These are phyloP conservation scores for Harpalus rufipes DNA, from an alignment of 2,888 invertebrate genomes.

Conservation along the genomic window DNA sequence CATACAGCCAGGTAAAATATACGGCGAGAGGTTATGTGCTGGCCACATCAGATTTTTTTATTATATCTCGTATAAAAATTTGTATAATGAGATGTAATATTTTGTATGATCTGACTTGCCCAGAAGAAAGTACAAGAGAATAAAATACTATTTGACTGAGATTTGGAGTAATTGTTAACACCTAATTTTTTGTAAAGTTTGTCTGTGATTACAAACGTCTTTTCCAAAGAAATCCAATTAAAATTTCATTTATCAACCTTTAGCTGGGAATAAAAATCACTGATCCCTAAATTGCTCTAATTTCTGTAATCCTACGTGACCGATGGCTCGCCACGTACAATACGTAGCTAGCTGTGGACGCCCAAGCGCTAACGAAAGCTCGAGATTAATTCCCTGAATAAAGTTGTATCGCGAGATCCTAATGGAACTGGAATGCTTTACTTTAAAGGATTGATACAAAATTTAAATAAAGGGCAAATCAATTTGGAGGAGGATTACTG, in stretches of 20 bases:
- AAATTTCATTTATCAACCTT: slow-evolving; percentile 3
- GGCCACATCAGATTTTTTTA: no score
- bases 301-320: slow-evolving; percentile 1
- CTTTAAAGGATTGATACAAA: neutral
- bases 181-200: neutral
- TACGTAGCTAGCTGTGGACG: neutral
- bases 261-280: neutral
- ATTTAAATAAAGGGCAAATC: neutral
- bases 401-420: neutral
- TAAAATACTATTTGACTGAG: no score
- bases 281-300: slow-evolving; percentile 2
- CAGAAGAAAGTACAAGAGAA: no score
- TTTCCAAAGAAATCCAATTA: neutral
- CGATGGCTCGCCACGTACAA: neutral
- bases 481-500: neutral
- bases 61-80: no score
- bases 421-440: neutral
- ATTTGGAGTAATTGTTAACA: no score
- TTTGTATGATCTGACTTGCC: no score
- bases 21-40: no score
- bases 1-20: no score
- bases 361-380: neutral
- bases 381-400: neutral
- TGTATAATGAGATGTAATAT: no score
- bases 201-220: neutral